These are phyloP conservation scores for Lagorchestes hirsutus DNA, from an alignment of 2,797 vertebrate genomes.

Conservation along the genomic window DNA sequence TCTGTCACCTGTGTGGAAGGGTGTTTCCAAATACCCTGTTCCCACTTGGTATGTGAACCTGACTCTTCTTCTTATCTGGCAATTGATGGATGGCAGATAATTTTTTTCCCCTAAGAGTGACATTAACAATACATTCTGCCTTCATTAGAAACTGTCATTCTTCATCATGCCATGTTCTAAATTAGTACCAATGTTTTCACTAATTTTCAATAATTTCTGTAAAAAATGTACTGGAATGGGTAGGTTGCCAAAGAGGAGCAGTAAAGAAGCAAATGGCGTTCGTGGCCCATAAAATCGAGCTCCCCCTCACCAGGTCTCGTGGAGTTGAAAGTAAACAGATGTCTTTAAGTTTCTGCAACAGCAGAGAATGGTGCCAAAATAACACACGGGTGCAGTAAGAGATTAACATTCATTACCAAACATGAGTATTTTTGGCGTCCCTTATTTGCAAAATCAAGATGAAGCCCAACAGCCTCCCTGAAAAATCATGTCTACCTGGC, in stretches of 20 bases:
- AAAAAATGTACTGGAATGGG: constrained; percentile 70
- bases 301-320: constrained; percentile 69
- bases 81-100: constrained; percentile 4
- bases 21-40: background rate
- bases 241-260: constrained; percentile 45
- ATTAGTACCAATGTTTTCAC: constrained; percentile 80
- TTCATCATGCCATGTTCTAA: constrained; percentile 77
- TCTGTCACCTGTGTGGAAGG: background rate
- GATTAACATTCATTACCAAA: background rate
- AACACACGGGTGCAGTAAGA: constrained; percentile 30
- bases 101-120: constrained; percentile 35
- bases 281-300: constrained; percentile 42
- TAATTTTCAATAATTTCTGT: constrained; percentile 72
- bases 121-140: constrained; percentile 47
- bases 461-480: background rate
- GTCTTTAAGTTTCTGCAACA: constrained; percentile 66
- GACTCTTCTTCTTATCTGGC: background rate
- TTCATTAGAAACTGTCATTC: constrained; percentile 78
- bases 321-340: constrained; percentile 71
- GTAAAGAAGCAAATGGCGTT: constrained; percentile 45
- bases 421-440: constrained; percentile 68
- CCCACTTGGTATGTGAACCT: background rate
- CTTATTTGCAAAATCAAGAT: constrained; percentile 64
- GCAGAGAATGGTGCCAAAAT: constrained; percentile 59
- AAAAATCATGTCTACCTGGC: background rate